phyloP scores from a whole-genome alignment of 2,113 vertebrate genomes.

The Lophotis ruficrista region DNA sequence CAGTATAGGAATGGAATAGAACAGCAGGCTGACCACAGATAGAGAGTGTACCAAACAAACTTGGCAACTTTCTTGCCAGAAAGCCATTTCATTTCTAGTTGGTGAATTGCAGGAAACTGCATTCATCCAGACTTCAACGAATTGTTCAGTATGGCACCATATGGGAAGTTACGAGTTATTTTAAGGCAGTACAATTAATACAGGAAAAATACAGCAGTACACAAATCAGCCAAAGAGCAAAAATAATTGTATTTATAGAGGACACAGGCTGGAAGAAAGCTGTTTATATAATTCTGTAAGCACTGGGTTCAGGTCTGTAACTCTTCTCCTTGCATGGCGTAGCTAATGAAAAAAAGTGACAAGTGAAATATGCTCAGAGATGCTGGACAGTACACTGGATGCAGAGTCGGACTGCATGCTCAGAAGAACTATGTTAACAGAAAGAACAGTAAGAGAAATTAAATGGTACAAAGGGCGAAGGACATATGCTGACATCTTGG shows the following conservation, averaged over 20 bases:
- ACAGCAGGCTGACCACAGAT: fast-evolving
- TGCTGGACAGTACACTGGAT: neutral
- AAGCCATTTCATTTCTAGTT: neutral
- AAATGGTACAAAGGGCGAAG: neutral
- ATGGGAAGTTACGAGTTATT: constrained; percentile 40
- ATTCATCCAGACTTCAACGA: neutral
- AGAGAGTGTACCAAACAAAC: neutral
- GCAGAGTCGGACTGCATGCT: neutral
- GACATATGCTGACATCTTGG: neutral
- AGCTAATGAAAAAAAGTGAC: neutral
- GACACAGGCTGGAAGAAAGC: neutral
- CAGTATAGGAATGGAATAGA: neutral
- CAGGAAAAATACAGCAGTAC: neutral
- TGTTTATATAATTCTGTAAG: neutral
- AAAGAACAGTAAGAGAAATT: neutral
- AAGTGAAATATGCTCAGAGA: neutral
- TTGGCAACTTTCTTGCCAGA: neutral
- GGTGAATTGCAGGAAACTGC: constrained; percentile 42
- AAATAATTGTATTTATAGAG: neutral
- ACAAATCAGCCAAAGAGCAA: neutral
- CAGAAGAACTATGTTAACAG: neutral
- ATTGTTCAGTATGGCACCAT: neutral
- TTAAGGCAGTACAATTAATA: neutral
- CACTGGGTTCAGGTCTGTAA: neutral
- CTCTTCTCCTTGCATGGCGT: neutral